Percentiles rank a stretch among this genome's conserved stretches.
Conservation (phyloP, 2,113 vertebrate species). For the Gallinago jamesoni region DNA sequence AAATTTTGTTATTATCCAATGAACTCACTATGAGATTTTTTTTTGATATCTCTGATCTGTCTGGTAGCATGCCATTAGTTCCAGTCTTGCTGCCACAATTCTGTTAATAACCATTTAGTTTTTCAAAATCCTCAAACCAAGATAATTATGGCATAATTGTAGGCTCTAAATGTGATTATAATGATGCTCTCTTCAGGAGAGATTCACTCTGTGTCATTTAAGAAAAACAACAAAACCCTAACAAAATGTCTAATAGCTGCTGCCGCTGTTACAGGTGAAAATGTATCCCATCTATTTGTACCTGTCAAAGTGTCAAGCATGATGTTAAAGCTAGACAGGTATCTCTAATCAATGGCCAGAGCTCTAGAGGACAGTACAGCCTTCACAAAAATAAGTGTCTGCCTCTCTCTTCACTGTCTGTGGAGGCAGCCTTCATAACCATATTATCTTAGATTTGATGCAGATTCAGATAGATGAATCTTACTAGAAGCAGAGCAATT, state of each 20-base stretch:
- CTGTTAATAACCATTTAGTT: not conserved
- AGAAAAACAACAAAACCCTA: not conserved
- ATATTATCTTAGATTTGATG: not conserved
- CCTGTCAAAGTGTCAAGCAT: not conserved
- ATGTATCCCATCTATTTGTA: not conserved
- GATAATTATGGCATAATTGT: not conserved
- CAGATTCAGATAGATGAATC: not conserved
- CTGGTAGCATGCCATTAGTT: conserved; percentile 3
- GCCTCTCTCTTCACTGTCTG: not conserved
- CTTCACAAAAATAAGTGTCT: not conserved
- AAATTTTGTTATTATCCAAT: not conserved
- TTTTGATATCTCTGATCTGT: not conserved
- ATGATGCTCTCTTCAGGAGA: not conserved
- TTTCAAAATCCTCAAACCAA: conserved; percentile 6
- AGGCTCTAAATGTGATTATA: not conserved
- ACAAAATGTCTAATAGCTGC: not conserved
- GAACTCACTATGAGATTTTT: not conserved
- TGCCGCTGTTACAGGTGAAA: not conserved
- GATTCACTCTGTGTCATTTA: not conserved
- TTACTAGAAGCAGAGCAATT: not conserved
- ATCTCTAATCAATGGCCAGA: not conserved
- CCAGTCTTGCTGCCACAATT: not conserved
- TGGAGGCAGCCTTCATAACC: not conserved
- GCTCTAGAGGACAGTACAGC: not conserved
- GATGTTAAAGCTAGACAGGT: not conserved